Evolutionary conservation across 2,888 invertebrate genomes (phyloP), one percentile per base, ranked within the genome.

Genomic region (Microctonus aethiopoides): DNA sequence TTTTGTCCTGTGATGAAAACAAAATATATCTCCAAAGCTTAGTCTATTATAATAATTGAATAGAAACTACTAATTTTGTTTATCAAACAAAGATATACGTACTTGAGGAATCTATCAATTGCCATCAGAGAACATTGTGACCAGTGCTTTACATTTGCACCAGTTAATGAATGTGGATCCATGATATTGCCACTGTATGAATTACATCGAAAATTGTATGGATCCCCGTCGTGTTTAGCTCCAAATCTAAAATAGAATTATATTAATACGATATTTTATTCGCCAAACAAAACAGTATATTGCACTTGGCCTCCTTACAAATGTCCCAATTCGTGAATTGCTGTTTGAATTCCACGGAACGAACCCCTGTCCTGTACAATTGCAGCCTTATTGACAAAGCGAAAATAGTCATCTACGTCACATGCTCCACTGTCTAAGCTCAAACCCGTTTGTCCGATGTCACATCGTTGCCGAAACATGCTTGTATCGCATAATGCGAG

Each of bases 291-390:
- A n/a, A n/a, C n/a, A n/a, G n/a, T n/a, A n/a, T n/a, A n/a, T n/a
- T n/a, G n/a, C n/a, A n/a, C n/a, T n/a, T n/a, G n/a, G n/a, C n/a
- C n/a, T 32, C 16, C 59, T n/a, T 59, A 59, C 74, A 70, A 68
- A 34, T 74, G 74, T 20, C 74, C 74, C 26, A 74, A 67, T 62
- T 74, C 74, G 59, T 74, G 74, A 11, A 70, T 71, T 22, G 72
- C 72, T 0, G 71, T 70, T 29, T 71, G 65, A 32, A 72, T 65
- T 16, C 72, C 74, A 20, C 67, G 62, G 64, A 71, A 74, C 52
- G 41, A 64, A 62, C 71, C 72, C 6, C 54, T 68, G 52, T 74
- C 74, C 36, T 56, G 69, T 13, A 74, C 52, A 3, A 74, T 57
- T 9, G 63, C 32, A 10, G 67, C 68, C 29, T 64, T 68, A 41